These are phyloP conservation scores for Prolemur simus DNA, from an alignment of 2,113 vertebrate species.

Conservation along the genomic window DNA sequence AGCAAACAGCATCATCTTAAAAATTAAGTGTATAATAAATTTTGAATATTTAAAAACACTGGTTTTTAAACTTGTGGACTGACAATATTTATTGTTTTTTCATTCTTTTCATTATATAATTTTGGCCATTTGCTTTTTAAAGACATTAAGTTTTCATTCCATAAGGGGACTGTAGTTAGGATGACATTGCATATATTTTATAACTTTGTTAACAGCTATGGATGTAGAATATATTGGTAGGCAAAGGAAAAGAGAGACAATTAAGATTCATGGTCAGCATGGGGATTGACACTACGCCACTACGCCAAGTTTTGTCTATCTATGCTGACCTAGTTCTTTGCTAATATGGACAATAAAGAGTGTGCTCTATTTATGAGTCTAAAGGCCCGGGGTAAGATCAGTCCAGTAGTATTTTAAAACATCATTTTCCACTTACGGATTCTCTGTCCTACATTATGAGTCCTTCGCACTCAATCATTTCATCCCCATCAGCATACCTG, in stretches of 20 bases:
- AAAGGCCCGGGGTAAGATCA: neutral
- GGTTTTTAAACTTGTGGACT: neutral
- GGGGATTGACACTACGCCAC: neutral
- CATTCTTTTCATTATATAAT: neutral
- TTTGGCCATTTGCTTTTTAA: slow-evolving; percentile 8
- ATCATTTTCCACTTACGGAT: slow-evolving; percentile 10
- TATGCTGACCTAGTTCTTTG: slow-evolving; percentile 44
- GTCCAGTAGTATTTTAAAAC: slow-evolving; percentile 45
- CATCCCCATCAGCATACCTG: neutral
- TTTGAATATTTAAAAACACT: neutral
- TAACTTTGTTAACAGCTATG: slow-evolving; percentile 1
- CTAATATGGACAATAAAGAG: slow-evolving; percentile 30
- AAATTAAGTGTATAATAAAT: neutral
- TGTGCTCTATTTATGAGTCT: slow-evolving; percentile 12
- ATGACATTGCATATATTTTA: slow-evolving; percentile 27
- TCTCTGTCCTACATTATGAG: neutral
- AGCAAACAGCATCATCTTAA: neutral
- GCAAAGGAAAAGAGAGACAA: slow-evolving; percentile 2
- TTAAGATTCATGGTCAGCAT: slow-evolving; percentile 40
- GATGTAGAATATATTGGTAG: slow-evolving; percentile 55
- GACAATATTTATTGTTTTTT: neutral
- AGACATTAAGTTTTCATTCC: neutral
- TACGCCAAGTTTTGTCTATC: neutral
- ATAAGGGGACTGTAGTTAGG: neutral
- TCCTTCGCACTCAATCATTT: neutral